Conservation (phyloP, 2,888 invertebrate genomes). For the Parochlus steinenii region DNA sequence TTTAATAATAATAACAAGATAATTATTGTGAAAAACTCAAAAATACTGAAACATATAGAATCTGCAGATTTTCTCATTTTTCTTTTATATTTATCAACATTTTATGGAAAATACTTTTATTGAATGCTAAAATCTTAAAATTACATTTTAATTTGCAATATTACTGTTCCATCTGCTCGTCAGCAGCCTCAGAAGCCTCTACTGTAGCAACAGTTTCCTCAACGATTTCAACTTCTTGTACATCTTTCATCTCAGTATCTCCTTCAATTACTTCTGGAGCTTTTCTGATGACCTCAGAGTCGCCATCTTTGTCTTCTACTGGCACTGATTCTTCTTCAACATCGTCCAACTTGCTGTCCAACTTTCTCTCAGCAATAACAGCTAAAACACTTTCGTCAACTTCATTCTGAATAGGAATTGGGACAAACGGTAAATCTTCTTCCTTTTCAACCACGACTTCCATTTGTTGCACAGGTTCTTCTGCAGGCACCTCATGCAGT, state of each 20-base stretch:
- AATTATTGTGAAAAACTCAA: background rate
- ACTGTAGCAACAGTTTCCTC: background rate
- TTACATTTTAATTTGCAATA: no score
- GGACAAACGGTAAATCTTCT: slow-evolving; percentile 19
- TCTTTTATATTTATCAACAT: no score
- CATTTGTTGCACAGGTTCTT: background rate
- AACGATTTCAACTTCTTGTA: background rate
- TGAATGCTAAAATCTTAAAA: no score
- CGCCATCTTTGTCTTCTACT: background rate
- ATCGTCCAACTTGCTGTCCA: background rate
- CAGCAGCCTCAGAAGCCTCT: background rate
- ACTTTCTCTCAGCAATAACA: slow-evolving; percentile 2
- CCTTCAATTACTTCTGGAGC: background rate
- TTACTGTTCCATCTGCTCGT: slow-evolving; percentile 1
- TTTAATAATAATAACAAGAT: background rate
- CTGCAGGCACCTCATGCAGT: slow-evolving; percentile 13
- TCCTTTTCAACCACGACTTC: slow-evolving; percentile 4
- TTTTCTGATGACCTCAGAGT: no score
- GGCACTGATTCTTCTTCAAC: background rate
- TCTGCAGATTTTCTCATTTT: background rate
- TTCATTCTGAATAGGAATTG: slow-evolving; percentile 36
- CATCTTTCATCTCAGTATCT: background rate
- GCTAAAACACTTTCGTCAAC: slow-evolving; percentile 18
- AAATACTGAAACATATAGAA: background rate
- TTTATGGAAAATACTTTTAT: no score